Conservation (phyloP, 2,888 invertebrate species). For the Parnassius glacialis region DNA sequence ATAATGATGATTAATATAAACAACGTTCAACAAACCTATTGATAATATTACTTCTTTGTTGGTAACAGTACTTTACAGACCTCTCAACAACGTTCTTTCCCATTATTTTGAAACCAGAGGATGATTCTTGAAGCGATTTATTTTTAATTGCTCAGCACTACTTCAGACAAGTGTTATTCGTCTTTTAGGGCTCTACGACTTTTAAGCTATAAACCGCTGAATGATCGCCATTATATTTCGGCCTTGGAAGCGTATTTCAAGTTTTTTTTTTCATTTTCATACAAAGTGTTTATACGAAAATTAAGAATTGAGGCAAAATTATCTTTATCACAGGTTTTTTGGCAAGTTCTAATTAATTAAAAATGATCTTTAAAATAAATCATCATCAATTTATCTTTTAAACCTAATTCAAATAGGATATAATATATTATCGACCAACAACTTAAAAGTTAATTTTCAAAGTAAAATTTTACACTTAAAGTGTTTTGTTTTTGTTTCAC, state of each 20-base stretch:
- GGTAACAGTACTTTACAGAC: background rate
- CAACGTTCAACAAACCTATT: background rate
- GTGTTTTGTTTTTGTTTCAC: too few relatives aligned
- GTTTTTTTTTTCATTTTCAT: conserved; percentile 5
- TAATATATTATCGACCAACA: too few relatives aligned
- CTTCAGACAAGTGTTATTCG: conserved; percentile 28
- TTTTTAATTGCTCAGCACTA: conserved; percentile 28
- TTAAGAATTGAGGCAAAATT: too few relatives aligned
- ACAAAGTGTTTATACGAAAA: background rate
- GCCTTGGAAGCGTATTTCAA: conserved; percentile 13
- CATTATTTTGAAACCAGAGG: conserved; percentile 12
- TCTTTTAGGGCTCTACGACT: conserved; percentile 27
- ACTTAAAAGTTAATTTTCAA: too few relatives aligned
- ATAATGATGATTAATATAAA: background rate
- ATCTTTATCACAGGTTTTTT: too few relatives aligned
- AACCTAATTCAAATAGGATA: too few relatives aligned
- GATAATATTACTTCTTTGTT: background rate
- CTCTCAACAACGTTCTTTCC: conserved; percentile 4
- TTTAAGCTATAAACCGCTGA: conserved; percentile 25
- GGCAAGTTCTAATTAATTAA: too few relatives aligned
- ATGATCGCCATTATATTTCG: conserved; percentile 23
- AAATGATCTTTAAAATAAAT: too few relatives aligned
- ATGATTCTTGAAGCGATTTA: conserved; percentile 27
- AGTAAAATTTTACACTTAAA: too few relatives aligned
- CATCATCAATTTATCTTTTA: too few relatives aligned